Conservation (phyloP, 1,140 invertebrate genomes). For the Aphaenogaster floridana region DNA sequence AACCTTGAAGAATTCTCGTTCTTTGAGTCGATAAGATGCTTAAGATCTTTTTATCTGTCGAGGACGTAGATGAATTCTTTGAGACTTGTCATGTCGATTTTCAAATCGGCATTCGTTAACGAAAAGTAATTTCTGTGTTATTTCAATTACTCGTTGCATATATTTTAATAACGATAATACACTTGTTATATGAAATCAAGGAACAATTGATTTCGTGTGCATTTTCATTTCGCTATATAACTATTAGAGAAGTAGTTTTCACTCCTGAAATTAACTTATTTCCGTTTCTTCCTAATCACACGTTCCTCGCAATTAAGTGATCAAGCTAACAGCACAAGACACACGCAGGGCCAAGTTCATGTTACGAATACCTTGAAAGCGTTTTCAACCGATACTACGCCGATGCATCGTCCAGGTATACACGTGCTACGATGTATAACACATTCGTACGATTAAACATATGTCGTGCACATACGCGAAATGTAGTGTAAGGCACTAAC, state of each 20-base stretch:
- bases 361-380: constrained; percentile 23
- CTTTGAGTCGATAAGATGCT: constrained; percentile 59
- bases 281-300: constrained; percentile 44
- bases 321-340: constrained; percentile 64
- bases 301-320: constrained; percentile 68
- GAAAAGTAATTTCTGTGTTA: not conserved
- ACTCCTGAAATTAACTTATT: constrained; percentile 66
- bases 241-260: constrained; percentile 52
- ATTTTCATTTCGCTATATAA: not conserved
- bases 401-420: not conserved
- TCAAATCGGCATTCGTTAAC: not conserved
- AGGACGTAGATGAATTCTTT: constrained; percentile 66
- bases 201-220: not conserved
- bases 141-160: not conserved
- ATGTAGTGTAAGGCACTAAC: constrained; percentile 66
- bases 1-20: constrained; percentile 47
- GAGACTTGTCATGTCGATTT: constrained; percentile 43
- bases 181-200: not conserved
- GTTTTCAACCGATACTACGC: constrained; percentile 30
- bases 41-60: constrained; percentile 67
- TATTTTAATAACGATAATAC: not conserved
- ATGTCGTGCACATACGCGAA: not conserved
- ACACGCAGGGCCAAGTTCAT: constrained; percentile 49
- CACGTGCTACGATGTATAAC: not conserved
- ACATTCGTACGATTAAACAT: constrained; percentile 18